phyloP scores from a whole-genome alignment of 2,797 vertebrate genomes.

The Thaleichthys pacificus region DNA sequence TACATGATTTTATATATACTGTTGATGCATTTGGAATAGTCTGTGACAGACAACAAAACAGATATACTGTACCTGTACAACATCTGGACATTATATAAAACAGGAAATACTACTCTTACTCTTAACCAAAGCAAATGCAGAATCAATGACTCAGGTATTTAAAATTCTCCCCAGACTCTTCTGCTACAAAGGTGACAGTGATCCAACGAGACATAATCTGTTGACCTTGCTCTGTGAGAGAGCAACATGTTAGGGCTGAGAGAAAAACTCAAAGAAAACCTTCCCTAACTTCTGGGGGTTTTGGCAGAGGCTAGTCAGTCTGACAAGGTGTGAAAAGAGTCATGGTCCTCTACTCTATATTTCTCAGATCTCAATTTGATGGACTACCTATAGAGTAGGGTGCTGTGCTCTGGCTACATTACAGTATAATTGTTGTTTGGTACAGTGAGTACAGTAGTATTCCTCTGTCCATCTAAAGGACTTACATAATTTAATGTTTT shows the following conservation, averaged over 20 bases:
- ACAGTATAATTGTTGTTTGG: conserved; percentile 48
- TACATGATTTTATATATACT: conserved; percentile 2
- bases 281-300: conserved; percentile 51
- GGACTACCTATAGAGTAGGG: conserved; percentile 70
- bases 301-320: conserved; percentile 55
- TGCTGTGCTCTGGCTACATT: conserved; percentile 65
- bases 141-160: not conserved
- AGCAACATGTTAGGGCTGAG: conserved; percentile 39
- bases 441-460: conserved; percentile 23
- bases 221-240: conserved; percentile 30
- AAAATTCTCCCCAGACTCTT: not conserved
- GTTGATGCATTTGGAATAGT: not conserved
- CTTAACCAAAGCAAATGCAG: not conserved
- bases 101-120: not conserved
- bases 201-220: conserved; percentile 7
- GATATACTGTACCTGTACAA: not conserved
- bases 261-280: conserved; percentile 37
- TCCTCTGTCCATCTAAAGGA: conserved; percentile 37
- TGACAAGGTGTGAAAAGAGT: conserved; percentile 78
- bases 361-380: conserved; percentile 74
- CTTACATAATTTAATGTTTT: conserved; percentile 46
- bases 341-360: conserved; percentile 67
- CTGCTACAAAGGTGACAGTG: not conserved
- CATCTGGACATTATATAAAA: not conserved
- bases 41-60: not conserved